Percentiles rank a stretch among this genome's conserved stretches.
phyloP scores from a whole-genome alignment of 2,113 vertebrate species.

The Pimephales promelas region DNA sequence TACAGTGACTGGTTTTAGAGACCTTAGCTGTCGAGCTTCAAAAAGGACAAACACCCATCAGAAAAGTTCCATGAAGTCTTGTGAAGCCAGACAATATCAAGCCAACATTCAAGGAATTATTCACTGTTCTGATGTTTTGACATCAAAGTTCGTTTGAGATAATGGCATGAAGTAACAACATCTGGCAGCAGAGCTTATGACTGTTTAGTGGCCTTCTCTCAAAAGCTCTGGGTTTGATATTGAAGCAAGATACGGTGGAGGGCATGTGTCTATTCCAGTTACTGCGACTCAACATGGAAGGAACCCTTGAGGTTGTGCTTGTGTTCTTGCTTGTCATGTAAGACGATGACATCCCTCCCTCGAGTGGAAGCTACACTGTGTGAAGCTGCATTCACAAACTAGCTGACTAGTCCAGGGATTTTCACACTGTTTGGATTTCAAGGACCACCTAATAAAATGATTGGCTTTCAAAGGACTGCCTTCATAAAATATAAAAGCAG shows the following conservation, averaged over 20 bases:
- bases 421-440: not conserved
- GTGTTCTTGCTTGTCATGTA: slow-evolving; percentile 30
- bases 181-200: slow-evolving; percentile 62
- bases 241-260: slow-evolving; percentile 44
- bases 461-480: not conserved
- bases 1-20: no score
- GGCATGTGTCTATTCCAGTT: slow-evolving; percentile 56
- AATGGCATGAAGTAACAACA: slow-evolving; percentile 59
- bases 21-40: not conserved
- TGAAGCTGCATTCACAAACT: not conserved
- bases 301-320: slow-evolving; percentile 52
- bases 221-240: slow-evolving; percentile 44
- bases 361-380: not conserved
- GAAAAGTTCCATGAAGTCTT: not conserved
- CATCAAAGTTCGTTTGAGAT: slow-evolving; percentile 43
- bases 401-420: not conserved
- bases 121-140: not conserved
- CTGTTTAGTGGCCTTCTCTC: slow-evolving; percentile 34
- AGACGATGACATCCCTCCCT: slow-evolving; percentile 53
- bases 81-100: not conserved
- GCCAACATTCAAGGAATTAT: not conserved
- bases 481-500: not conserved
- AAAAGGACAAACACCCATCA: not conserved
- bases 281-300: slow-evolving; percentile 35
- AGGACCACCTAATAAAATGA: not conserved